Evolutionary conservation across 2,797 vertebrate species (phyloP).

Genomic region (Sebastes kiyomatsui): DNA sequence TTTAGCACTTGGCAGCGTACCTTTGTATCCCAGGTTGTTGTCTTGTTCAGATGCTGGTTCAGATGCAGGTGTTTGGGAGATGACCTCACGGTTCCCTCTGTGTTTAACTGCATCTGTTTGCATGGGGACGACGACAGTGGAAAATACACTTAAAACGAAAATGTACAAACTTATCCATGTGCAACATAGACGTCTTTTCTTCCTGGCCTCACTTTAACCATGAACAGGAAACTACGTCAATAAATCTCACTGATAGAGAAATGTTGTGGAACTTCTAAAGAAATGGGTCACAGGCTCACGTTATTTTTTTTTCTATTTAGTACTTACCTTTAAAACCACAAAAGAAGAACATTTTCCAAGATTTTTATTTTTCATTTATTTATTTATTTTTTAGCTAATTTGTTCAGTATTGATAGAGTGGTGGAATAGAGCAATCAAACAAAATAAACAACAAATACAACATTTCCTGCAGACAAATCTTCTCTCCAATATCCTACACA

Average conservation of each 20-base stretch:
- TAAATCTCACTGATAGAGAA: not conserved
- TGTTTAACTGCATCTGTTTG: constrained; percentile 57
- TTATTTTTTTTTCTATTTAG: not conserved
- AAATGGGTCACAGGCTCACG: not conserved
- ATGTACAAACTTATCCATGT: not conserved
- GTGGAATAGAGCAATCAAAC: not conserved
- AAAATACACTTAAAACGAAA: not conserved
- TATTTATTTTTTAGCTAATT: not conserved
- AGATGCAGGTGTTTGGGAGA: constrained; percentile 57
- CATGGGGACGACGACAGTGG: not conserved
- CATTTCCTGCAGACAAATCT: not conserved
- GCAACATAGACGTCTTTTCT: not conserved
- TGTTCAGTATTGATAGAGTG: not conserved
- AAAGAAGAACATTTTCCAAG: not conserved
- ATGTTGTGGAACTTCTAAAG: not conserved
- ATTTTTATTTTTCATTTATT: not conserved
- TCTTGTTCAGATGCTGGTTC: constrained; percentile 64
- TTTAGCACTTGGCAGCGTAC: constrained; percentile 35
- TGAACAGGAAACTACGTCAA: not conserved
- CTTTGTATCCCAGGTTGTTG: constrained; percentile 80
- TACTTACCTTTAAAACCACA: not conserved
- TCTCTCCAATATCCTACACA: no score
- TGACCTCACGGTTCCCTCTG: constrained; percentile 47
- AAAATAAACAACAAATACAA: not conserved
- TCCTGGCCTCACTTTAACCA: not conserved